These are phyloP conservation scores for Takifugu ocellatus DNA, from an alignment of 2,797 vertebrate genomes.

Conservation along the genomic window DNA sequence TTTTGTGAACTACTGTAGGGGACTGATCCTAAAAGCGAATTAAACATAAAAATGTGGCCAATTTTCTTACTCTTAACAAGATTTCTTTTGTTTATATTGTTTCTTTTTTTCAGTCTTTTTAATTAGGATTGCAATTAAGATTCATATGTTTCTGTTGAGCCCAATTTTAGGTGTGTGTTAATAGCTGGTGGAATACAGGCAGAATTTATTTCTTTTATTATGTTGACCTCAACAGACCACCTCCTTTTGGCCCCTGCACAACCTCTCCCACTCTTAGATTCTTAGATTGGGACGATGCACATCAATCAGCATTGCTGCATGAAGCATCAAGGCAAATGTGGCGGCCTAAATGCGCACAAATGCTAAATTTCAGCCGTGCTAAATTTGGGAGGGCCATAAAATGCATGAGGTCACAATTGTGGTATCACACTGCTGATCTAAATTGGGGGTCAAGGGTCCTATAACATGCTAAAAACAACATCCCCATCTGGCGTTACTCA, in stretches of 20 bases:
- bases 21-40: no score
- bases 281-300: background rate
- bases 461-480: constrained; percentile 57
- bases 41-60: no score
- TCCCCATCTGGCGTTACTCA: constrained; percentile 41
- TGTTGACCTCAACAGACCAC: constrained; percentile 9
- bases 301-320: no score
- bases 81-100: no score
- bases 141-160: constrained; percentile 5
- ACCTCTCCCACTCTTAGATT: constrained; percentile 26
- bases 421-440: constrained; percentile 56
- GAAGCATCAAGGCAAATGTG: no score
- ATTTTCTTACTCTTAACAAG: no score
- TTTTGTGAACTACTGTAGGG: no score
- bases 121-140: background rate
- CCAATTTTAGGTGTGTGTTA: constrained; percentile 33
- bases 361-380: background rate
- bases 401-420: constrained; percentile 26
- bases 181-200: constrained; percentile 15
- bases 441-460: constrained; percentile 15
- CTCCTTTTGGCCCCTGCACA: constrained; percentile 20
- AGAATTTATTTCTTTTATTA: background rate
- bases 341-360: no score
- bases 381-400: constrained; percentile 33
- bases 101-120: background rate